Conservation (phyloP, 1,140 invertebrate genomes). For the Melanaphis sacchari region DNA sequence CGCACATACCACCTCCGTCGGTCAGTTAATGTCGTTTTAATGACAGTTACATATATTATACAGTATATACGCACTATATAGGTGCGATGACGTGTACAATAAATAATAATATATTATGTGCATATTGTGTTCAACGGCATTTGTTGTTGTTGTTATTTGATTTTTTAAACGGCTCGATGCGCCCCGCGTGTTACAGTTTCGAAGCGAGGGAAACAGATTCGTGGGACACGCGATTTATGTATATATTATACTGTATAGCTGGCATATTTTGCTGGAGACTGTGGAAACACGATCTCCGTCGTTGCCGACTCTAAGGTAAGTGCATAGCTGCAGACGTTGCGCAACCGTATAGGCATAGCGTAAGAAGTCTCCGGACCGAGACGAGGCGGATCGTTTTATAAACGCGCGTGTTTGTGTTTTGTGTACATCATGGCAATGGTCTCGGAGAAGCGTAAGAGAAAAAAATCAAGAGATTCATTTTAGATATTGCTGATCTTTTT, state of each 20-base stretch:
- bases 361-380: constrained; percentile 19
- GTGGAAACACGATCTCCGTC: constrained; percentile 33
- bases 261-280: neutral
- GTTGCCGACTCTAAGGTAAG: neutral
- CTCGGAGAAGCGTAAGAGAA: neutral
- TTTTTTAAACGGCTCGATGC: constrained; percentile 34
- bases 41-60: neutral
- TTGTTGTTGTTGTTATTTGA: neutral
- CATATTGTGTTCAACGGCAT: neutral
- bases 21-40: neutral
- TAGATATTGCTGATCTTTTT: neutral
- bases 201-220: neutral
- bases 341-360: neutral
- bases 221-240: neutral
- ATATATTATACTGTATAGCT: neutral
- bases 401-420: neutral
- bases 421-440: neutral
- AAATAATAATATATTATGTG: neutral
- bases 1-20: neutral
- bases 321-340: neutral
- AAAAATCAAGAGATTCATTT: neutral
- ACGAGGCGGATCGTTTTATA: constrained; percentile 14
- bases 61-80: neutral
- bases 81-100: neutral
- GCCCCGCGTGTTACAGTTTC: constrained; percentile 30